phyloP scores from a whole-genome alignment of 2,888 invertebrate species.

The Chaetoderma sp. region DNA sequence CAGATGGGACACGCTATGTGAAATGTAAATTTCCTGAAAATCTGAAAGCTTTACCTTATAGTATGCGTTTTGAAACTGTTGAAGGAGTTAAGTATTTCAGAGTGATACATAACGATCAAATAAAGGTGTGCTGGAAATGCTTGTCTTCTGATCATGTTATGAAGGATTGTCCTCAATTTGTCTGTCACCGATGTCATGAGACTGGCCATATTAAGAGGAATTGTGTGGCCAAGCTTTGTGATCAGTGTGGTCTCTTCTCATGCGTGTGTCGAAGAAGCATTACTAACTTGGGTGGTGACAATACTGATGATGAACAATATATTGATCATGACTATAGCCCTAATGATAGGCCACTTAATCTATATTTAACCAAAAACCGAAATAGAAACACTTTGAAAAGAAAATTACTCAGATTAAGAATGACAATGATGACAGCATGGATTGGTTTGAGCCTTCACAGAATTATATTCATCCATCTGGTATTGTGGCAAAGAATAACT shows the following conservation, averaged over 20 bases:
- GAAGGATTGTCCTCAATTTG: background rate
- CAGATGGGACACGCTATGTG: background rate
- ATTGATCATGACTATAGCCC: too few species aligned
- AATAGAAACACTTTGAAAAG: too few species aligned
- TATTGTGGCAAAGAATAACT: too few species aligned
- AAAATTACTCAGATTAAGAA: too few species aligned
- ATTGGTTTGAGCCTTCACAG: too few species aligned
- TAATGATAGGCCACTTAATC: too few species aligned
- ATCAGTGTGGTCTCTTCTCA: background rate
- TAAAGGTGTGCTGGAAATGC: background rate
- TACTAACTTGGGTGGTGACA: too few species aligned
- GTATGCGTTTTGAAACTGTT: background rate
- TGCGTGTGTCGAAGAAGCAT: too few species aligned
- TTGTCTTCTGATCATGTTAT: background rate
- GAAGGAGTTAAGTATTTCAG: background rate
- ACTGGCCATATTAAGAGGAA: background rate
- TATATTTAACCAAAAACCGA: too few species aligned
- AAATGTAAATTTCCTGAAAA: background rate
- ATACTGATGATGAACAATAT: too few species aligned
- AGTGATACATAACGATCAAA: background rate
- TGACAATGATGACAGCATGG: too few species aligned
- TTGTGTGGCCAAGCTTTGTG: background rate
- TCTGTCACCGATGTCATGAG: background rate
- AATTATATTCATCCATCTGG: too few species aligned
- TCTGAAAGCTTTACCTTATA: slow-evolving; percentile 1